phyloP scores from a whole-genome alignment of 2,888 invertebrate species.

The Drosophila koepferae region DNA sequence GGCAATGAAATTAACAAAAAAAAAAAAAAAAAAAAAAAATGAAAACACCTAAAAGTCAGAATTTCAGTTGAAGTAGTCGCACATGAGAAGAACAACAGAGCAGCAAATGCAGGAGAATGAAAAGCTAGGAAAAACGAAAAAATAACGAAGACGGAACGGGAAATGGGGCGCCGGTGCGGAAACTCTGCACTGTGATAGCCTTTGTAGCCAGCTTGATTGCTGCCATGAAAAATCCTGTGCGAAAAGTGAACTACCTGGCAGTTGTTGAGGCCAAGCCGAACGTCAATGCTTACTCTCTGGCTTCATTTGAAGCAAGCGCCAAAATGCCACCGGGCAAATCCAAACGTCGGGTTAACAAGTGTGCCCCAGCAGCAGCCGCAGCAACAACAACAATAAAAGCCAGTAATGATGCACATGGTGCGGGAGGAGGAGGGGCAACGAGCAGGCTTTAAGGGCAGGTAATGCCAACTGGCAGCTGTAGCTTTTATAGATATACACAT shows the following conservation, averaged over 20 bases:
- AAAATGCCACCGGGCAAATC: conserved; percentile 69
- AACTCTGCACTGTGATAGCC: conserved; percentile 59
- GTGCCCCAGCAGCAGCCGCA: conserved; percentile 28
- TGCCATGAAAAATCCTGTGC: conserved; percentile 58
- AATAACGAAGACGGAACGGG: conserved; percentile 40
- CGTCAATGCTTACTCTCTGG: conserved; percentile 34
- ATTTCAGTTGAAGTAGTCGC: conserved; percentile 32
- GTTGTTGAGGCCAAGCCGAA: conserved; percentile 8
- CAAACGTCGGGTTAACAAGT: conserved; percentile 71
- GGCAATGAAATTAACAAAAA: conserved; percentile 71
- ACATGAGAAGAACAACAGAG: conserved; percentile 17
- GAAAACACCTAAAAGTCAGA: conserved; percentile 46
- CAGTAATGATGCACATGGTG: conserved; percentile 41
- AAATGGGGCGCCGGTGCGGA: conserved; percentile 61
- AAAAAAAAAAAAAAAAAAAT: conserved; percentile 2
- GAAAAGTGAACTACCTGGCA: conserved; percentile 39
- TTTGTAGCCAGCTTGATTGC: conserved; percentile 73
- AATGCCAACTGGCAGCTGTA: conserved; percentile 41
- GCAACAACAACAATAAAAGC: conserved; percentile 66
- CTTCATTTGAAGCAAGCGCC: conserved; percentile 67
- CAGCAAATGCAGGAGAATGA: conserved; percentile 14
- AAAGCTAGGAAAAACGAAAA: conserved; percentile 20
- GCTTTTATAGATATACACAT: conserved; percentile 18
- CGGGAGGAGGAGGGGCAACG: not conserved
- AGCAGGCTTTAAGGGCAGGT: conserved; percentile 1